Evolutionary conservation across 1,140 invertebrate genomes (phyloP).

Genomic region (Galendromus occidentalis): DNA sequence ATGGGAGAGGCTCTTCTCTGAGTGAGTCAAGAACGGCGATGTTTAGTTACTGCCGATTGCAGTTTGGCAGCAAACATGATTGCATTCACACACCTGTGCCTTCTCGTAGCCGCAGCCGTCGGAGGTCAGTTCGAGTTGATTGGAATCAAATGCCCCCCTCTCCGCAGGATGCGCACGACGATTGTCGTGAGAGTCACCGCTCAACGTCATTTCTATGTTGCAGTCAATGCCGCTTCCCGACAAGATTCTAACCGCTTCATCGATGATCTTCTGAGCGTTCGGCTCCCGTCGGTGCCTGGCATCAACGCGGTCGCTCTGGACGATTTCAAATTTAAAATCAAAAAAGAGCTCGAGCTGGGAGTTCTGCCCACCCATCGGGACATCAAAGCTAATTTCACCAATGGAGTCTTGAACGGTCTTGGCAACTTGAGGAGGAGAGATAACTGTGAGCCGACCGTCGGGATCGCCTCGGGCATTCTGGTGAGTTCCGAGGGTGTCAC

Average conservation of each 20-base stretch:
- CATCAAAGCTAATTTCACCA: conserved; percentile 4
- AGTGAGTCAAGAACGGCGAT: no score
- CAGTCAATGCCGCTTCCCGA: background rate
- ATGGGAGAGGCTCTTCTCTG: no score
- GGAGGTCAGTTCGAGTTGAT: no score
- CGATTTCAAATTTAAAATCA: conserved; percentile 6
- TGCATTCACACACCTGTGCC: no score
- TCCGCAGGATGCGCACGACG: no score
- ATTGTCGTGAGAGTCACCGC: no score
- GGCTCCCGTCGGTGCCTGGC: background rate
- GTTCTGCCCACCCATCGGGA: background rate
- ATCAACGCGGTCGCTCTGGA: background rate
- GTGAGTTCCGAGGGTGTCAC: background rate
- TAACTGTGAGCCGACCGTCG: background rate
- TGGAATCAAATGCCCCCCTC: no score
- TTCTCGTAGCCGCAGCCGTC: no score
- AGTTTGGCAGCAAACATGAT: no score
- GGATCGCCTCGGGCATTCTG: background rate
- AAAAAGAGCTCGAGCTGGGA: conserved; percentile 1
- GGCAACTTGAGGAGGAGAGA: background rate
- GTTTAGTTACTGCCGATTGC: no score
- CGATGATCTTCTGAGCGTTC: background rate
- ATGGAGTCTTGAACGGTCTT: background rate
- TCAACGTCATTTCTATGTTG: background rate
- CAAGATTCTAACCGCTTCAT: background rate